Evolutionary conservation across 2,113 vertebrate species (phyloP).

Genomic region (Empidonax traillii): DNA sequence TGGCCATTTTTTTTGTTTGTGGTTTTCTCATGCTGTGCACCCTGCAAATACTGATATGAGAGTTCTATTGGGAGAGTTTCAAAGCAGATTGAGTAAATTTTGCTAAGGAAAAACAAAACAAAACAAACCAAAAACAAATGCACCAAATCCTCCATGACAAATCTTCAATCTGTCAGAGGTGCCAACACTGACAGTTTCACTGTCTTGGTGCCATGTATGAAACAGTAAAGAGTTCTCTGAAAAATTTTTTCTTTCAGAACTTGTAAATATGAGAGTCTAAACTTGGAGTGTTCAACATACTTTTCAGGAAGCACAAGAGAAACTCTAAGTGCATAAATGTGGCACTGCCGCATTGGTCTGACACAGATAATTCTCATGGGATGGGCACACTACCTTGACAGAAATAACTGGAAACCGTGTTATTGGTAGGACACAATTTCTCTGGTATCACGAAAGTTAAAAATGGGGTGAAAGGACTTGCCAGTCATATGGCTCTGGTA

Average conservation of each 20-base stretch:
- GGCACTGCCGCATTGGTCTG: rapidly evolving
- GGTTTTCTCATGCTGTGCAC: neutral
- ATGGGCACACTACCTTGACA: rapidly evolving
- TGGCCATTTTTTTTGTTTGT: neutral
- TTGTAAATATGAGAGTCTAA: neutral
- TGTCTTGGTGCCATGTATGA: neutral
- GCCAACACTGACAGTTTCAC: neutral
- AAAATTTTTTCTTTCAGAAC: neutral
- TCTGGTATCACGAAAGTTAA: neutral
- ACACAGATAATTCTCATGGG: neutral
- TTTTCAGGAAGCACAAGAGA: neutral
- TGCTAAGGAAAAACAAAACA: neutral
- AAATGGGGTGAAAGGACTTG: neutral
- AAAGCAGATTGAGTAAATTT: neutral
- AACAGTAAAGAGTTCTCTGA: neutral
- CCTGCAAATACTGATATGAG: neutral
- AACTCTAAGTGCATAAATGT: neutral
- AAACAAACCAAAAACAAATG: neutral
- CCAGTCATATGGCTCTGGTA: neutral
- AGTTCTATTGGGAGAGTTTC: neutral
- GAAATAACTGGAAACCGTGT: neutral
- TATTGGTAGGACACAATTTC: neutral
- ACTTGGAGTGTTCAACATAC: neutral
- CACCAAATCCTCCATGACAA: neutral
- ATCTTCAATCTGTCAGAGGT: neutral